These are phyloP conservation scores for Eupithecia abbreviata DNA, from an alignment of 2,888 invertebrate genomes.

Conservation along the genomic window DNA sequence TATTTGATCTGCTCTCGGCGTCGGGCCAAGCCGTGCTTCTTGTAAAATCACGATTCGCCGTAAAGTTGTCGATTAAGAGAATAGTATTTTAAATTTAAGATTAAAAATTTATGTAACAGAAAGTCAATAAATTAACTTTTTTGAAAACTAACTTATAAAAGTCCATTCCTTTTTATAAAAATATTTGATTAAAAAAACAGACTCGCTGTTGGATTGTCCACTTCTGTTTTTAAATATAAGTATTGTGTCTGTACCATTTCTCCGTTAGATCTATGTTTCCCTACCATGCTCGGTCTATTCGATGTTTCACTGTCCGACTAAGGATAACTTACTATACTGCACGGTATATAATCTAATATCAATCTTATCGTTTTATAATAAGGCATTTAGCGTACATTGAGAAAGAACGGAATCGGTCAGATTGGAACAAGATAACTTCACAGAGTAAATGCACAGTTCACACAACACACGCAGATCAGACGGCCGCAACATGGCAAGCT, in stretches of 20 bases:
- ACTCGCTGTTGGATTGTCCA: constrained; percentile 72
- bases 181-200: constrained; percentile 52
- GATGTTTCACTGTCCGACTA: constrained; percentile 52
- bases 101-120: constrained; percentile 54
- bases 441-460: neutral
- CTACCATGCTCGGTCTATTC: constrained; percentile 49
- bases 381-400: constrained; percentile 63
- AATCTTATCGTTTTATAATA: constrained; percentile 70
- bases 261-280: constrained; percentile 52
- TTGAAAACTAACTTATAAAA: constrained; percentile 51
- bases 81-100: constrained; percentile 57
- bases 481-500: constrained; percentile 16
- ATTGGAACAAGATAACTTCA: constrained; percentile 47
- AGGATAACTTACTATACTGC: constrained; percentile 57
- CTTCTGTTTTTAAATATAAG: constrained; percentile 58
- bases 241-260: constrained; percentile 64
- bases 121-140: constrained; percentile 54
- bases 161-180: constrained; percentile 69
- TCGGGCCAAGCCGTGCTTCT: constrained; percentile 37
- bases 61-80: constrained; percentile 57
- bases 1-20: constrained; percentile 40
- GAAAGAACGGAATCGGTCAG: constrained; percentile 64
- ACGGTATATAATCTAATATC: constrained; percentile 66
- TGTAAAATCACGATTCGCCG: constrained; percentile 39
- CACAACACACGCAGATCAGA: constrained; percentile 17